Evolutionary conservation across 2,888 invertebrate species (phyloP), one percentile per base, ranked within the genome.

Genomic region (Stenotaenia linearis): DNA sequence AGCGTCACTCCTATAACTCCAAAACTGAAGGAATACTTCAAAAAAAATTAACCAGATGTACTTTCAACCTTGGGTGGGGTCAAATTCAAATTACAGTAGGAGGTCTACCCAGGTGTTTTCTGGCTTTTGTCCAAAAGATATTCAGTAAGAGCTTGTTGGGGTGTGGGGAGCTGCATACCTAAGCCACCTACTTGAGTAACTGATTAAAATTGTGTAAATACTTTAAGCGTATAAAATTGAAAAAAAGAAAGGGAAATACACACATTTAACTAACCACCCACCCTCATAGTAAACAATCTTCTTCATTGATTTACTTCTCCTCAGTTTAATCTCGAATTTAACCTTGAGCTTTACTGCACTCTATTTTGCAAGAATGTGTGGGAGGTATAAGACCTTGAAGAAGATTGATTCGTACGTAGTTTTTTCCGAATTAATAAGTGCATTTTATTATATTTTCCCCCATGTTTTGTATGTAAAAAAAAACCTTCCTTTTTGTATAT

Each of bases 61-160:
- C 69, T 69, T 69, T 69, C 69, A 69, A 69, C 69, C 69, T 69
- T 69, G 69, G 69, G 69, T 69, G 69, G 69, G 69, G 69, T 69
- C 69, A 69, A 69, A 69, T 69, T 69, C 69, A 69, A 69, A 69
- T 69, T 50, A n/a, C 69, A 69, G 69, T 69, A 69, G 69, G 69
- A 25, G 69, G 69, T 69, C 69, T 69, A 69, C 69, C 69, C 69
- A 69, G 69, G 69, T 69, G 69, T 69, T 69, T 69, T 69, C 69
- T 69, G 69, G 69, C 69, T 69, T 69, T 69, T 69, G 69, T 69
- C 69, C 69, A 69, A 69, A 69, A 28, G 69, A 25, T 69, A 69
- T 69, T 69, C 69, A 69, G 69, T 69, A 69, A 69, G 69, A 69
- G 7, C 45, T 28, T 69, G 25, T 25, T n/a, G 69, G 69, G 69